A percentile compares a stretch with the other conserved stretches of the same genome.
phyloP scores from a whole-genome alignment of 2,113 vertebrate genomes.

The Stigmatopora nigra region DNA sequence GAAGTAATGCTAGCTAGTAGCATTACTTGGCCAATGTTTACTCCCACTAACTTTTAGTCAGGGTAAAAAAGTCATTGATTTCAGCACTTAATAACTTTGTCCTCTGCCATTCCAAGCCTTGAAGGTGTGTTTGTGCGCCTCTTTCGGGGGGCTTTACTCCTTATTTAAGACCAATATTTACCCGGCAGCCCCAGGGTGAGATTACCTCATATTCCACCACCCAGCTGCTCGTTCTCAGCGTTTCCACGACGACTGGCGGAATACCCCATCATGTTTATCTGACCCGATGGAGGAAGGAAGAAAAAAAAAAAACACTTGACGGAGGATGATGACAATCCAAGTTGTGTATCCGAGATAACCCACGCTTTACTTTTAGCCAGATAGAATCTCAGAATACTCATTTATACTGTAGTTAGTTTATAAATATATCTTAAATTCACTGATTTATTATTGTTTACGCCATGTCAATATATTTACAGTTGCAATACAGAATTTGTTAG shows the following conservation, averaged over 20 bases:
- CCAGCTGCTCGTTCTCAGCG: constrained; percentile 90
- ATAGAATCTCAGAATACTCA: neutral
- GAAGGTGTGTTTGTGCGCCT: constrained; percentile 39
- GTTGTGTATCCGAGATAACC: constrained; percentile 11
- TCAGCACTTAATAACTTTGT: constrained; percentile 8
- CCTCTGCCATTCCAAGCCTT: constrained; percentile 40
- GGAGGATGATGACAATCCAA: constrained; percentile 40
- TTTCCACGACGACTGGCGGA: constrained; percentile 86
- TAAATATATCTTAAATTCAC: neutral
- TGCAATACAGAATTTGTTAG: too few relatives aligned
- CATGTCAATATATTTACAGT: too few relatives aligned
- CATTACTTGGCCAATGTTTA: constrained; percentile 25
- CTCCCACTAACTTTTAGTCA: constrained; percentile 32
- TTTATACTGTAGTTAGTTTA: neutral
- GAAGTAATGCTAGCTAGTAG: neutral
- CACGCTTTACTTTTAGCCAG: neutral
- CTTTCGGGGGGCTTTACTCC: constrained; percentile 75
- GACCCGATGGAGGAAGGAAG: constrained; percentile 77
- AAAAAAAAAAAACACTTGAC: constrained; percentile 72
- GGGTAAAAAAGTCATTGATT: constrained; percentile 40
- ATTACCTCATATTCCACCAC: constrained; percentile 89
- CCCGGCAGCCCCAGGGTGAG: constrained; percentile 85
- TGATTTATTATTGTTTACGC: neutral
- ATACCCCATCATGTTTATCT: constrained; percentile 88
- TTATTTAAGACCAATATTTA: constrained; percentile 95